Base-by-base conservation (phyloP, 2,113 vertebrate genomes). In the Microcebus murinus region DNA sequence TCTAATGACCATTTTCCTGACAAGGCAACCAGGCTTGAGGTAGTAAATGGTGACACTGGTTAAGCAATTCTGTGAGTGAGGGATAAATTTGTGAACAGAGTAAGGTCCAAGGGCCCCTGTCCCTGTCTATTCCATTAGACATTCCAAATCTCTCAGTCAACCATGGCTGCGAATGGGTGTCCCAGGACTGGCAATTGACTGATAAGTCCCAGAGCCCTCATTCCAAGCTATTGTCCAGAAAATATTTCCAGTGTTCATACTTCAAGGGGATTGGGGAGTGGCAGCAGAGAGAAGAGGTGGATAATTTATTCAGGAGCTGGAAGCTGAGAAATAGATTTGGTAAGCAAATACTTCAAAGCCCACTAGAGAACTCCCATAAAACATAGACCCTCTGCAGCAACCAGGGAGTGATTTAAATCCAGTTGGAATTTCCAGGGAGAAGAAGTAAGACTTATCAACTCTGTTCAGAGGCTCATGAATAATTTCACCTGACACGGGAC, bases 291-390 rank as follows among this genome's bases (percentile, higher is more conserved):
- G 85, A 52, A 67, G 6, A 65, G 73, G 23, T 0, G 3, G 10
- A 76, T 84, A 90, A 97, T 97, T 97, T 96, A 90, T 96, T 97
- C 89, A 59, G 77, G 63, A 93, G 39, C 73, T 91, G 80, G 87
- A 92, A 88, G 85, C 67, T 65, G 86, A 93, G 96, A 94, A 97
- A 90, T 87, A 84, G 89, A 96, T 94, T 95, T 85, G 70, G 97
- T 96, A 95, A 96, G 93, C 70, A 84, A 96, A 97, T 91, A 94
- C 80, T 87, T 97, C 89, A 93, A 93, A 98, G 86, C 86, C 84
- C 96, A 87, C 94, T 67, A 34, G 97, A 97, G 93, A 90, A 96
- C n/a, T 27, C 61, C 59, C 95, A 94, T 97, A 96, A 97, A 97
- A 97, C 93, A 96, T 8, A 87, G 79, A 67, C 57, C 42, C 61